phyloP scores from a whole-genome alignment of 2,113 vertebrate species.

The Callorhinus ursinus region DNA sequence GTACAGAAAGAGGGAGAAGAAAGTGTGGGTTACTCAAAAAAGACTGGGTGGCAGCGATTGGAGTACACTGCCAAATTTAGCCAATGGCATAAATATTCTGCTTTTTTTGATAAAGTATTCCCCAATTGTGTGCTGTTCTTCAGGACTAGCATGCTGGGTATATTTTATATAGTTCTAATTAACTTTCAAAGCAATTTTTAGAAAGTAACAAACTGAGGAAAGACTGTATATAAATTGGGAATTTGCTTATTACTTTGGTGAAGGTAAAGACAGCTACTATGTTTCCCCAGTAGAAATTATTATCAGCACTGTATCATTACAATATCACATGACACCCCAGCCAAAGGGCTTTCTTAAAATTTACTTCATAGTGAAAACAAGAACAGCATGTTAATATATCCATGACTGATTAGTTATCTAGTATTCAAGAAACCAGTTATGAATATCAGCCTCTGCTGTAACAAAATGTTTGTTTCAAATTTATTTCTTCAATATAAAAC shows the following conservation, averaged over 20 bases:
- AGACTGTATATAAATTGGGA: not conserved
- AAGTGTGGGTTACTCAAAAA: not conserved
- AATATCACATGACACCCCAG: not conserved
- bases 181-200: slow-evolving; percentile 29
- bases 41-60: not conserved
- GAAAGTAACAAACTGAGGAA: not conserved
- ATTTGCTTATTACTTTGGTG: slow-evolving; percentile 3
- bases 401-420: not conserved
- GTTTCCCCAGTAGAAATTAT: not conserved
- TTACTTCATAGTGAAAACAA: not conserved
- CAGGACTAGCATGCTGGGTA: not conserved
- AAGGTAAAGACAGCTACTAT: not conserved
- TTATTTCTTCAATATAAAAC: slow-evolving; percentile 45
- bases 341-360: not conserved
- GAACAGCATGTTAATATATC: not conserved
- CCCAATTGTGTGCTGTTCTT: not conserved
- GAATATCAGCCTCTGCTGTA: not conserved
- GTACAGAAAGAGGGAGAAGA: not conserved
- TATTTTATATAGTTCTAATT: not conserved
- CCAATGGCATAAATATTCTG: not conserved
- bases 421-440: not conserved
- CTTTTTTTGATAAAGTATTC: not conserved
- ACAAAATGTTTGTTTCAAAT: not conserved
- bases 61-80: not conserved
- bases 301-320: not conserved